These are phyloP conservation scores for Drosophila melanosoma DNA, from an alignment of 2,888 invertebrate species.

Conservation along the genomic window DNA sequence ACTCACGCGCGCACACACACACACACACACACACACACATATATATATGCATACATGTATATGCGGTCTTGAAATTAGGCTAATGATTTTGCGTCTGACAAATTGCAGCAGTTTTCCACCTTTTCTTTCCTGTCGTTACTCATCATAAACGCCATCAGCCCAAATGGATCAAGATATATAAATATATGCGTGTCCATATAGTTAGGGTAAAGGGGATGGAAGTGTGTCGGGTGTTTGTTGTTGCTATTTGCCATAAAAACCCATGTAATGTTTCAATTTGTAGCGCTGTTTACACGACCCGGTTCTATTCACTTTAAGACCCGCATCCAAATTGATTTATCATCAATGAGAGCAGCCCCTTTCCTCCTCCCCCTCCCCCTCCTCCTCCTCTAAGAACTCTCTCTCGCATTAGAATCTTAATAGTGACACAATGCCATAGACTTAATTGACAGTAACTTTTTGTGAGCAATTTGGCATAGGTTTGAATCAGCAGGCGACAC, in stretches of 20 bases:
- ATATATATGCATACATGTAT: neutral
- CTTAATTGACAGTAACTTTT: conserved; percentile 31
- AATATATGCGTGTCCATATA: neutral
- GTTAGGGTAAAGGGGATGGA: conserved; percentile 1
- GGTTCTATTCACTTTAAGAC: conserved; percentile 14
- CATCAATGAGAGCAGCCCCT: conserved; percentile 19
- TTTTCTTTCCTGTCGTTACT: conserved; percentile 50
- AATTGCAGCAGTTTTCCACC: conserved; percentile 71
- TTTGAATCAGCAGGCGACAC: conserved; percentile 31
- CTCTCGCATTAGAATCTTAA: neutral
- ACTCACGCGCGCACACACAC: conserved; percentile 51
- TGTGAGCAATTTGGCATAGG: neutral
- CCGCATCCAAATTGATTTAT: conserved; percentile 57
- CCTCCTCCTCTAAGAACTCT: neutral
- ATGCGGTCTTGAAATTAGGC: conserved; percentile 62
- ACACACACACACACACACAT: conserved; percentile 16
- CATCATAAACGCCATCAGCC: conserved; percentile 41
- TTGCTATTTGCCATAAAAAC: conserved; percentile 40
- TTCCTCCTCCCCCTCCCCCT: neutral
- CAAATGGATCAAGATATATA: conserved; percentile 45
- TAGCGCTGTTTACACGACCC: conserved; percentile 34
- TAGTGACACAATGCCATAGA: conserved; percentile 20
- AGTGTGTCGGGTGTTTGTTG: neutral
- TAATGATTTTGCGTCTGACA: conserved; percentile 74
- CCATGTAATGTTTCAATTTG: conserved; percentile 72